A percentile compares a stretch with the other conserved stretches of the same genome.
Evolutionary conservation across 2,888 invertebrate genomes (phyloP).

Genomic region (Melanotus villosus): DNA sequence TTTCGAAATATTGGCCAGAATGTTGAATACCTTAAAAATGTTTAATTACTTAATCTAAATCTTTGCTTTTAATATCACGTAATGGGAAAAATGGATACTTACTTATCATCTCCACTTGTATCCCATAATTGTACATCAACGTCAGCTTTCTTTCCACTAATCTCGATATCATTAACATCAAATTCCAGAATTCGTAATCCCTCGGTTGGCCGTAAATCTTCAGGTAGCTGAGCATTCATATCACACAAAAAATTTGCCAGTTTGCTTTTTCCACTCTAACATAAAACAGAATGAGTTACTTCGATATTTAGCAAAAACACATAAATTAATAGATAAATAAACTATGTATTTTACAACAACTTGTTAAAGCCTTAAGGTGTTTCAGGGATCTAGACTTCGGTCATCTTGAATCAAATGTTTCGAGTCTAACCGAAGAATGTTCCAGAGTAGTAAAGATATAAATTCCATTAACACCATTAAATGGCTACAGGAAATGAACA

Average conservation of each 20-base stretch:
- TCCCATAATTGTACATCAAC: conserved; percentile 59
- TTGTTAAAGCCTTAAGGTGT: too few species aligned
- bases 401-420: too few species aligned
- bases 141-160: conserved; percentile 50
- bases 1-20: conserved; percentile 58
- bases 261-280: conserved; percentile 55
- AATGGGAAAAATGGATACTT: conserved; percentile 35
- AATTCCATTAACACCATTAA: too few species aligned
- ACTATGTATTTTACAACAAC: too few species aligned
- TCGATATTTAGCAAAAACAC: too few species aligned
- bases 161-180: conserved; percentile 54
- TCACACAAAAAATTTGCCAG: conserved; percentile 57
- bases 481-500: too few species aligned
- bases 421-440: too few species aligned
- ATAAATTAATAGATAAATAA: too few species aligned
- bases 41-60: not conserved
- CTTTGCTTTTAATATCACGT: too few species aligned
- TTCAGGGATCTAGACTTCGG: too few species aligned
- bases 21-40: conserved; percentile 53
- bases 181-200: conserved; percentile 56
- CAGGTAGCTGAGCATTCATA: conserved; percentile 52
- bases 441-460: too few species aligned
- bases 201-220: conserved; percentile 54
- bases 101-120: conserved; percentile 58
- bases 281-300: too few species aligned